phyloP scores from a whole-genome alignment of 2,888 invertebrate species.

The Polymixis flavicincta region DNA sequence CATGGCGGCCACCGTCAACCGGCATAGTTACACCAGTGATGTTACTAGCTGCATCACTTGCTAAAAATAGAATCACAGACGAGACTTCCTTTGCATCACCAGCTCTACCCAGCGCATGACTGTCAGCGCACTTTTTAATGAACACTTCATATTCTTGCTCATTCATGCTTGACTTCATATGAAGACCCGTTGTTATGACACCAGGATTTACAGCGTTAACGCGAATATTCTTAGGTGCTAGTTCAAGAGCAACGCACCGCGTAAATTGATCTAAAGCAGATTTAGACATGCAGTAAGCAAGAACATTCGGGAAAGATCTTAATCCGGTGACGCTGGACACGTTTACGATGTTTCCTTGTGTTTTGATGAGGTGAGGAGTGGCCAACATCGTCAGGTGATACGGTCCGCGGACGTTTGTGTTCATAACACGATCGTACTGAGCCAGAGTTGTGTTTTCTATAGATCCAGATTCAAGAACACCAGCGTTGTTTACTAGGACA shows the following conservation, averaged over 20 bases:
- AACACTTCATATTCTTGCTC: conserved; percentile 95
- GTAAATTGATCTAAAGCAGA: conserved; percentile 98
- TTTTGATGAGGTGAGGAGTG: conserved; percentile 94
- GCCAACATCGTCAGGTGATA: conserved; percentile 95
- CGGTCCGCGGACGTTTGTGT: conserved; percentile 95
- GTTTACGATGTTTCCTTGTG: conserved; percentile 97
- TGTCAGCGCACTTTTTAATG: conserved; percentile 94
- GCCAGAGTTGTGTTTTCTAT: conserved; percentile 95
- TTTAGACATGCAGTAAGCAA: conserved; percentile 98
- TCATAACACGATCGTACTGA: conserved; percentile 96
- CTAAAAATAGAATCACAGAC: conserved; percentile 96
- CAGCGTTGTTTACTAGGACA: conserved; percentile 96
- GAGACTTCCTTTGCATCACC: conserved; percentile 96
- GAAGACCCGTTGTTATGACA: conserved; percentile 96
- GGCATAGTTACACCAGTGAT: conserved; percentile 96
- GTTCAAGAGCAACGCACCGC: conserved; percentile 96
- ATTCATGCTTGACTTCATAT: conserved; percentile 95
- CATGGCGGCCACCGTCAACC: conserved; percentile 97
- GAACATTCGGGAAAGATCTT: conserved; percentile 96
- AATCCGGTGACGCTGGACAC: conserved; percentile 98
- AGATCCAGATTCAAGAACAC: conserved; percentile 94
- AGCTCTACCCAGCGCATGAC: conserved; percentile 97
- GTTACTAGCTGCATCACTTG: conserved; percentile 95
- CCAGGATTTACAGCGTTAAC: conserved; percentile 98
- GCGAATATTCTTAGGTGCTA: conserved; percentile 94